Conservation (phyloP, 2,113 vertebrate genomes). For the Oostethus manadensis region DNA sequence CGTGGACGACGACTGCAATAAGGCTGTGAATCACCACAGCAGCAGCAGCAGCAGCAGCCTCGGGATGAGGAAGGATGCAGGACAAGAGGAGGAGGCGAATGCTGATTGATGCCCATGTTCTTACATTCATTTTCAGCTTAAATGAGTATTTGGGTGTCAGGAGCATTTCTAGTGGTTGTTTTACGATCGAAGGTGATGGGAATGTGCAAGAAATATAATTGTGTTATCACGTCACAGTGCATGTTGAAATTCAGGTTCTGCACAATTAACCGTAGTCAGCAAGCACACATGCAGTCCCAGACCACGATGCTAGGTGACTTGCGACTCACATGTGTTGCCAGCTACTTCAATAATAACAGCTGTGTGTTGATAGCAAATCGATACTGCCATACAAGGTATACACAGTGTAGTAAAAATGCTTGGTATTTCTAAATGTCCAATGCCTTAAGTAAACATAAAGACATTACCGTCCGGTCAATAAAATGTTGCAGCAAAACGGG, state of each 20-base stretch:
- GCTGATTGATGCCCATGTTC: background rate
- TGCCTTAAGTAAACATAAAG: slow-evolving; percentile 11
- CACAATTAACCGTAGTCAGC: too few species aligned
- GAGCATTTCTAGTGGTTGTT: too few species aligned
- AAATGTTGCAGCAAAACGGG: slow-evolving; percentile 2
- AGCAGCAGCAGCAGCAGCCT: slow-evolving; percentile 4
- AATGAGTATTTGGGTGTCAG: background rate
- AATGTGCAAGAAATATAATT: background rate
- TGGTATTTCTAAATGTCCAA: background rate
- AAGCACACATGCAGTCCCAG: too few species aligned
- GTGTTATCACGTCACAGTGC: too few species aligned
- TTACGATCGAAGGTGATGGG: background rate
- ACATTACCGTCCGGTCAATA: slow-evolving; percentile 2
- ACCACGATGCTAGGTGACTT: too few species aligned
- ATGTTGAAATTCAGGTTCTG: too few species aligned
- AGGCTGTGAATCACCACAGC: background rate
- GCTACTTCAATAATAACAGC: too few species aligned
- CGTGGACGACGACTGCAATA: background rate
- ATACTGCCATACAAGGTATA: too few species aligned
- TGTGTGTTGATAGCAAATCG: too few species aligned
- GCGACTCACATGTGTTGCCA: too few species aligned
- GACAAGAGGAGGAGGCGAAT: background rate
- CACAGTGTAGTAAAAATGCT: too few species aligned
- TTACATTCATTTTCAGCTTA: background rate
- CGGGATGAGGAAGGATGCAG: background rate